These are phyloP conservation scores for Cephalophus harveyi DNA, from an alignment of 2,113 vertebrate genomes.

Conservation along the genomic window DNA sequence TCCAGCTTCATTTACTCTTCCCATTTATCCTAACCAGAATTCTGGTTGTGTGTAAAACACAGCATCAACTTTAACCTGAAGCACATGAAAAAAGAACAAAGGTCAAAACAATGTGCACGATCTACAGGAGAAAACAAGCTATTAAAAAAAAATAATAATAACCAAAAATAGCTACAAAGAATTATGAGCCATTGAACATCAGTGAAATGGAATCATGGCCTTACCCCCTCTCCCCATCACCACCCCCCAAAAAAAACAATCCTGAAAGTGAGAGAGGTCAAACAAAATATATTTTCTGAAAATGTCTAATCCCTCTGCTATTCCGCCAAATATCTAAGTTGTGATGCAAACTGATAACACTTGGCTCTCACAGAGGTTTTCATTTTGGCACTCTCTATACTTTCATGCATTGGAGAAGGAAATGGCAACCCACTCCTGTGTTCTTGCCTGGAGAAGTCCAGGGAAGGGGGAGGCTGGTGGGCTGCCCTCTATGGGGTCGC, in stretches of 20 bases:
- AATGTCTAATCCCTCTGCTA: neutral
- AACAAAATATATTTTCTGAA: neutral
- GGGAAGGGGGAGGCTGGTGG: no score
- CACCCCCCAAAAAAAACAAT: neutral
- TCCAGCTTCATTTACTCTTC: neutral
- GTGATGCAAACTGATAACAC: constrained; percentile 36
- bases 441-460: no score
- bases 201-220: neutral
- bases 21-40: neutral
- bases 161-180: neutral
- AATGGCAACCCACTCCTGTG: no score
- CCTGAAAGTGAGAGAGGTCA: neutral
- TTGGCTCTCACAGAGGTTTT: neutral
- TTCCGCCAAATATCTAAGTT: neutral
- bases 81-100: neutral
- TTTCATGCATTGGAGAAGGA: no score
- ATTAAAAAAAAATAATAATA: neutral
- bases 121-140: neutral
- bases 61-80: neutral
- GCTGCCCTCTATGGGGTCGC: no score
- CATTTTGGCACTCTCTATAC: neutral
- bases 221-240: fast-evolving
- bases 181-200: neutral
- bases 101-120: neutral
- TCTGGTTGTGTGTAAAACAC: neutral